Evolutionary conservation across 2,888 invertebrate genomes (phyloP).

Genomic region (Nemotelus pantherinus): DNA sequence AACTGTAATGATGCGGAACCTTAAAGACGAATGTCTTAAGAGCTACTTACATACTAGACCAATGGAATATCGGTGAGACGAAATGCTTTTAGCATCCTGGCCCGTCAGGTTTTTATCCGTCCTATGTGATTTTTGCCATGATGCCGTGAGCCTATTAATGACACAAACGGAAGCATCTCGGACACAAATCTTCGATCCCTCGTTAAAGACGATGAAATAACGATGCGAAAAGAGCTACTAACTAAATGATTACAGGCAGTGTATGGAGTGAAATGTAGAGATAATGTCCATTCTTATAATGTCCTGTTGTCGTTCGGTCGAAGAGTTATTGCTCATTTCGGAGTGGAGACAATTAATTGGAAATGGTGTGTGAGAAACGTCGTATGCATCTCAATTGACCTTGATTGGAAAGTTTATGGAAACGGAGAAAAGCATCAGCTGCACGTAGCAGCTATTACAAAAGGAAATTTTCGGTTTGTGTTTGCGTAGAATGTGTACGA

Average conservation of each 20-base stretch:
- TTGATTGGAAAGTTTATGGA: neutral
- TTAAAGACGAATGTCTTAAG: constrained; percentile 19
- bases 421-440: neutral
- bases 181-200: constrained; percentile 47
- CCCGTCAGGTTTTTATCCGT: too few species aligned
- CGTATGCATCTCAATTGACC: constrained; percentile 56
- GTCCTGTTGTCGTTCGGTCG: constrained; percentile 43
- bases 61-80: too few species aligned
- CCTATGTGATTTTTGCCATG: too few species aligned
- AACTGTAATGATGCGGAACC: constrained; percentile 37
- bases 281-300: constrained; percentile 33
- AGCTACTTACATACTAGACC: neutral
- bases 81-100: too few species aligned
- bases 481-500: neutral
- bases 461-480: neutral
- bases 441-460: neutral
- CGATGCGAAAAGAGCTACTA: neutral
- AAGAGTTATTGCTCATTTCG: constrained; percentile 55
- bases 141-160: constrained; percentile 44
- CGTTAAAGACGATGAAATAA: constrained; percentile 36
- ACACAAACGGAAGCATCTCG: constrained; percentile 45
- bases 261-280: neutral
- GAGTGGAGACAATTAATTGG: constrained; percentile 56
- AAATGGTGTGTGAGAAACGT: constrained; percentile 55
- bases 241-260: constrained; percentile 1